Evolutionary conservation across 2,113 vertebrate genomes (phyloP).

Genomic region (Mormyrus iriodes): DNA sequence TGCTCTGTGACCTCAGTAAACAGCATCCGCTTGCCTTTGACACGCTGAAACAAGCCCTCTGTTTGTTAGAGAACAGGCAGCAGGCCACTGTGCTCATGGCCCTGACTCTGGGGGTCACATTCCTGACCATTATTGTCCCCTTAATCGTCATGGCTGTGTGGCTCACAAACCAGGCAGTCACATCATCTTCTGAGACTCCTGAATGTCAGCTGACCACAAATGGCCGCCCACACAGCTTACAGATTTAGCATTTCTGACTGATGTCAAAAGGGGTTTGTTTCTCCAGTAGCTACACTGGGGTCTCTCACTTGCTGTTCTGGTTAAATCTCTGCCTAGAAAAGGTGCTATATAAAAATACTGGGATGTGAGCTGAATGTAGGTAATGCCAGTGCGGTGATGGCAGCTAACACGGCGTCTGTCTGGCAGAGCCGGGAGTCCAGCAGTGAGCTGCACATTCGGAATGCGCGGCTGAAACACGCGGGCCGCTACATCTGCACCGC

Average conservation of each 20-base stretch:
- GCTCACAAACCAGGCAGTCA: background rate
- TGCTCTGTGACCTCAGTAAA: background rate
- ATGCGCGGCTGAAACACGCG: conserved; percentile 78
- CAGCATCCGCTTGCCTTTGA: background rate
- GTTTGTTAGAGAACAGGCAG: background rate
- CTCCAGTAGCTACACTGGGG: background rate
- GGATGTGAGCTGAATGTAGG: background rate
- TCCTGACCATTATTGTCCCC: background rate
- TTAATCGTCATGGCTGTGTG: background rate
- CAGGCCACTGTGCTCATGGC: background rate
- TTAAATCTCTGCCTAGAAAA: background rate
- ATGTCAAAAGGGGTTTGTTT: background rate
- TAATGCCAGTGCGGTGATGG: background rate
- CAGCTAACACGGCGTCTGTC: conserved; percentile 27
- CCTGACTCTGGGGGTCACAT: background rate
- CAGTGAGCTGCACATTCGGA: conserved; percentile 80
- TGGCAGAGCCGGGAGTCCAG: conserved; percentile 73
- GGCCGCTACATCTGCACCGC: conserved; percentile 86
- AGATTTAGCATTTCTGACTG: background rate
- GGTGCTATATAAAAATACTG: background rate
- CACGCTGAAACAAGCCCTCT: background rate
- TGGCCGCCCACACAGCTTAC: background rate
- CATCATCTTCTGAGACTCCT: background rate
- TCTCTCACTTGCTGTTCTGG: background rate
- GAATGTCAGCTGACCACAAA: background rate